Evolutionary conservation across 2,797 vertebrate species (phyloP), one percentile per base, ranked within the genome.

Genomic region (Onychomys leucogaster): DNA sequence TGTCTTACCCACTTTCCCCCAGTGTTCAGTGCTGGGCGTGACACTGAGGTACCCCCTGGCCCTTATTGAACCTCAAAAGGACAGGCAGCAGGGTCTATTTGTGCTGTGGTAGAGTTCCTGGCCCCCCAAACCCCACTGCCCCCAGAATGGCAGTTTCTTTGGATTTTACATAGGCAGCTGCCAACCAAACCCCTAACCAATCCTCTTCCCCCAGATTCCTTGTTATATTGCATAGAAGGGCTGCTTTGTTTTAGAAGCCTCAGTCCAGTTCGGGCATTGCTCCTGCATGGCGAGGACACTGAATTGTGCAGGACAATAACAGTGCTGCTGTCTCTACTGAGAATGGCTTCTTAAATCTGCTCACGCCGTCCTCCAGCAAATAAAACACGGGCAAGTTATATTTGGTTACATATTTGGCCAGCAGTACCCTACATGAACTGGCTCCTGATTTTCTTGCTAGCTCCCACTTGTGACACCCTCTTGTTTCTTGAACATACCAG

Each of bases 1-100:
- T 92, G 29, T 88, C 67, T 17, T 27, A 10, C 41, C 32, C 0
- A 4, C n/a, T 29, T 0, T 3, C 16, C 75, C 17, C 55, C 17
- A 34, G 19, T 6, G 3, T 23, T 81, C 41, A 69, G 77, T 0
- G 4, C 73, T 8, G 1, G 46, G 49, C 71, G 77, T 37, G 80
- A n/a, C 77, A 13, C 0, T 43, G 69, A 73, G 61, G n/a, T 57
- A 2, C 8, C 29, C 16, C 41, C 0, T 29, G 7, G 8, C 76
- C 43, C 55, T 82, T 46, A 4, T 0, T 61, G 69, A 61, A 34
- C 1, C 0, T 10, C 0, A 5, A 81, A 81, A 23, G 14, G 43
- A 9, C 13, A 23, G 55, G 27, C 0, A 0, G 23, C 6, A 11
- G 80, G 21, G 43, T 32, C 67, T 61, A 4, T 0, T 0, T 0